phyloP scores from a whole-genome alignment of 1,140 invertebrate species.

The Pogonus chalceus region DNA sequence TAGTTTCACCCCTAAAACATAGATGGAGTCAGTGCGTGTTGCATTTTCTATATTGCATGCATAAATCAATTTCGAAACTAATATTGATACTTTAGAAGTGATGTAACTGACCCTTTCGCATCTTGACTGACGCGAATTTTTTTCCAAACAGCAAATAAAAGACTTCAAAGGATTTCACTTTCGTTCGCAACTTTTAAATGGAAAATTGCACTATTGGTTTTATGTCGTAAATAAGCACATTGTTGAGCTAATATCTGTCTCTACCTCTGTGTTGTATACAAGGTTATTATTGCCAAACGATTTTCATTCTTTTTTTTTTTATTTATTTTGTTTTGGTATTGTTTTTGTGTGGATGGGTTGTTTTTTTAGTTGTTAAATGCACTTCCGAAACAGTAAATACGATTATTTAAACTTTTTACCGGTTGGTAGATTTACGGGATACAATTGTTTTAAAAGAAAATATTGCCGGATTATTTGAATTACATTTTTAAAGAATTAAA shows the following conservation, averaged over 20 bases:
- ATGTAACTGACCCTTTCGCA: not conserved
- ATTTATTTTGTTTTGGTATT: not conserved
- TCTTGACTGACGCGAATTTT: not conserved
- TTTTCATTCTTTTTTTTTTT: not conserved
- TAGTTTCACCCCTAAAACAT: not conserved
- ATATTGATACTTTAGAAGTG: not conserved
- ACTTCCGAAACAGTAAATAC: too few relatives aligned
- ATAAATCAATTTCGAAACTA: slow-evolving; percentile 2
- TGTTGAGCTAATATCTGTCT: slow-evolving; percentile 1
- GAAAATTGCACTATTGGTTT: slow-evolving; percentile 3
- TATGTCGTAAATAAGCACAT: not conserved
- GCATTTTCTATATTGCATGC: not conserved
- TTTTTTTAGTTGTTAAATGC: slow-evolving; percentile 1
- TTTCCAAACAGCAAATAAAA: not conserved
- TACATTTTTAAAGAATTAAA: too few relatives aligned
- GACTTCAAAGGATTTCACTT: slow-evolving; percentile 3
- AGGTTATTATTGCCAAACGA: not conserved
- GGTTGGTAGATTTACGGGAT: too few relatives aligned
- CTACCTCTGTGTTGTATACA: too few relatives aligned
- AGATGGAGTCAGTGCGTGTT: not conserved
- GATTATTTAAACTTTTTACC: too few relatives aligned
- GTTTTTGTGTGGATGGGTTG: not conserved
- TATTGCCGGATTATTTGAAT: too few relatives aligned
- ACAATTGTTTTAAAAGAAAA: too few relatives aligned
- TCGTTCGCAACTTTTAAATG: slow-evolving; percentile 3